These are phyloP conservation scores for Drosophila hamatofila DNA, from an alignment of 2,888 invertebrate genomes.

Conservation along the genomic window DNA sequence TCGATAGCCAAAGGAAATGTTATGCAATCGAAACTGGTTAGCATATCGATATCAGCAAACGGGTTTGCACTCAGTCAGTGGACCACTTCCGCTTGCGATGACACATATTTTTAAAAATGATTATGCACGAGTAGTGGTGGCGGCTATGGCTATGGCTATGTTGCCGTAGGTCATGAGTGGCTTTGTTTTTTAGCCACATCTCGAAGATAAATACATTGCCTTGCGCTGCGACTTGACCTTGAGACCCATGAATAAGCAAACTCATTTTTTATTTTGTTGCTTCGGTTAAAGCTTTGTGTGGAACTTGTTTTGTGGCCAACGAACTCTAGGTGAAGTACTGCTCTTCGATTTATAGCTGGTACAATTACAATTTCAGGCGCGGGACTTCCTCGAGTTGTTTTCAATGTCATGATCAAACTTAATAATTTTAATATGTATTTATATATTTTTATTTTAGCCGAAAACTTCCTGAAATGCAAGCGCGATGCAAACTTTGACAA, in stretches of 20 bases:
- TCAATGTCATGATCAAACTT: conserved; percentile 68
- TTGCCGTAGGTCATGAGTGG: conserved; percentile 73
- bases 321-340: conserved; percentile 54
- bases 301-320: conserved; percentile 66
- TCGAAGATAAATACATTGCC: conserved; percentile 47
- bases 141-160: conserved; percentile 19
- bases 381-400: conserved; percentile 56
- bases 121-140: conserved; percentile 5
- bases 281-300: conserved; percentile 36
- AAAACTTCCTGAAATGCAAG: conserved; percentile 87
- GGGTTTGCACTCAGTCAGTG: conserved; percentile 44
- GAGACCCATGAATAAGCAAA: conserved; percentile 60
- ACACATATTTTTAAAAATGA: conserved; percentile 43
- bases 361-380: conserved; percentile 56
- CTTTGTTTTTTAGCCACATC: conserved; percentile 46
- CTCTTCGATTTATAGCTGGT: conserved; percentile 28
- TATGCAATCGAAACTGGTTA: conserved; percentile 57
- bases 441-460: conserved; percentile 85
- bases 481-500: conserved; percentile 87
- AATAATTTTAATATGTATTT: conserved; percentile 25
- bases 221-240: conserved; percentile 74
- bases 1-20: conserved; percentile 27
- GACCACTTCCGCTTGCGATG: conserved; percentile 54
- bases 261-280: conserved; percentile 47
- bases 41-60: conserved; percentile 41